Percentiles rank a stretch among this genome's conserved stretches.
These are phyloP conservation scores for Botia almorhae DNA, from an alignment of 2,797 vertebrate genomes.

Conservation along the genomic window DNA sequence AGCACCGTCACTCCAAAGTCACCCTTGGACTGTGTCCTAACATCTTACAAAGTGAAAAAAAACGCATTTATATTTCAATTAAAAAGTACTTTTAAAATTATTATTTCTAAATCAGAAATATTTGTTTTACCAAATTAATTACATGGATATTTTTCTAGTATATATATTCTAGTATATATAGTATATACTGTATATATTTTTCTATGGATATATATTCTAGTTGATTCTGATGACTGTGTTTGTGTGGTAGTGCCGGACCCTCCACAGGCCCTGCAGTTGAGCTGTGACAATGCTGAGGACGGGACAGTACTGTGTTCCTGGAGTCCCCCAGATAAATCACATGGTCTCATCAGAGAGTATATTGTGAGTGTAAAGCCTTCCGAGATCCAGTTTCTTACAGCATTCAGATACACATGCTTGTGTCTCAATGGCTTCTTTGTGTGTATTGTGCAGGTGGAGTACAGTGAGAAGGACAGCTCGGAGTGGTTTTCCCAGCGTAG, in stretches of 20 bases:
- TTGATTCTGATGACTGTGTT: conserved; percentile 11
- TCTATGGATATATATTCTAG: background rate
- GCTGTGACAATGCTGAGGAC: conserved; percentile 80
- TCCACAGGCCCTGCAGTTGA: conserved; percentile 88
- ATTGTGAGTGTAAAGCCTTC: conserved; percentile 81
- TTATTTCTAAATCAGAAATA: too few species aligned
- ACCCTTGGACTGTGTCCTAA: too few species aligned
- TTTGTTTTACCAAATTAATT: too few species aligned
- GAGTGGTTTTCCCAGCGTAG: conserved; percentile 88
- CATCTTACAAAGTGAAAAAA: too few species aligned
- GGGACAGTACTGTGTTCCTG: conserved; percentile 84
- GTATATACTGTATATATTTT: too few species aligned
- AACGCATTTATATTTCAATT: too few species aligned
- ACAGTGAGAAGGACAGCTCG: conserved; percentile 77
- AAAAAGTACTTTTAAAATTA: too few species aligned
- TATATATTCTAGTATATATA: too few species aligned
- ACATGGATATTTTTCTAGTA: too few species aligned
- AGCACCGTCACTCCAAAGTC: background rate
- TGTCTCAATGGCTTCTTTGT: conserved; percentile 12
- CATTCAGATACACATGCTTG: conserved; percentile 9
- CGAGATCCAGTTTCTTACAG: too few species aligned
- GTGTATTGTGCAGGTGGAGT: conserved; percentile 83
- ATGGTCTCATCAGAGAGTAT: conserved; percentile 92
- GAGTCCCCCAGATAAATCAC: conserved; percentile 83
- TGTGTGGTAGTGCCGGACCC: conserved; percentile 86